Evolutionary conservation across 2,888 invertebrate genomes (phyloP).

Genomic region (Himalopsyche anomala): DNA sequence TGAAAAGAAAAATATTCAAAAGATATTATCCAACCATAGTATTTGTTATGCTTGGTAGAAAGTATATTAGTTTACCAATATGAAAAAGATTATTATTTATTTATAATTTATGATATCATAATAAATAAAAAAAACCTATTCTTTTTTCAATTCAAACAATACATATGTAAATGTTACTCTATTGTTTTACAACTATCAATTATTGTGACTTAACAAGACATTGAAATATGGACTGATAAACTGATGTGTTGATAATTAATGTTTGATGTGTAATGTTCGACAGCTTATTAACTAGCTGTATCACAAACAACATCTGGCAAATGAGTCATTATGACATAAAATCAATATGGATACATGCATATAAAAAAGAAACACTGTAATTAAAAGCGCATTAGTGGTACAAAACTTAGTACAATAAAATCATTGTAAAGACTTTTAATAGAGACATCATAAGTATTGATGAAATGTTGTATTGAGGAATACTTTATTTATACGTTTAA

Average conservation of each 20-base stretch:
- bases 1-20: too few species aligned
- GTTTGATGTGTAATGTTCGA: slow-evolving; percentile 1
- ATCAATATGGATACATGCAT: not conserved
- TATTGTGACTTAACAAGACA: not conserved
- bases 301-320: not conserved
- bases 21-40: too few species aligned
- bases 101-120: too few species aligned
- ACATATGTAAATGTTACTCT: not conserved
- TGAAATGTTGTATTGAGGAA: not conserved
- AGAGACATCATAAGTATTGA: not conserved
- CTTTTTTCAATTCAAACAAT: too few species aligned
- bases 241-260: not conserved
- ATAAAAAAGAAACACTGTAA: not conserved
- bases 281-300: not conserved
- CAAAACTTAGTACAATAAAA: not conserved
- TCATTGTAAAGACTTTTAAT: not conserved
- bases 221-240: not conserved
- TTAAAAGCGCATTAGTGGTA: not conserved
- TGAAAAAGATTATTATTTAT: too few species aligned
- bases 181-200: not conserved
- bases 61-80: too few species aligned
- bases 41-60: too few species aligned
- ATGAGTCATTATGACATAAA: not conserved
- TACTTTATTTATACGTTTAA: too few species aligned
- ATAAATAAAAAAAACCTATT: too few species aligned